A percentile compares a stretch with the other conserved stretches of the same genome.
Evolutionary conservation across 2,888 invertebrate species (phyloP).

Genomic region (Callyntrura sp.): DNA sequence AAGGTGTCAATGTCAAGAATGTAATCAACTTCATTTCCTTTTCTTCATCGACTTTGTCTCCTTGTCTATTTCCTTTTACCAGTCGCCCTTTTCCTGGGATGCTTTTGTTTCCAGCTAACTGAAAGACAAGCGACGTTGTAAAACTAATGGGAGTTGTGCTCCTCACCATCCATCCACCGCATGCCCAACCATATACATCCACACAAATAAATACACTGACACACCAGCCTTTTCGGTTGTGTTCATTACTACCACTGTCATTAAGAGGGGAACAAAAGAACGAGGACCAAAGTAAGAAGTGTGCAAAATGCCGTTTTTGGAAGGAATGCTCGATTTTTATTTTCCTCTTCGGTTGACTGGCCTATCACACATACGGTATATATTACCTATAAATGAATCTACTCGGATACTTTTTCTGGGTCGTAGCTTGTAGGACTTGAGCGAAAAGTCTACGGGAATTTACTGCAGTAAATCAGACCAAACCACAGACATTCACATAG

Average conservation of each 20-base stretch:
- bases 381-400: not conserved
- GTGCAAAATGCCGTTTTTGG: conserved; percentile 30
- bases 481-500: conserved; percentile 26
- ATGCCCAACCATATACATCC: not conserved
- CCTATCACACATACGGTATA: not conserved
- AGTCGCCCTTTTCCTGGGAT: not conserved
- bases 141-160: conserved; percentile 26
- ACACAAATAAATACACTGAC: not conserved
- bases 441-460: conserved; percentile 16
- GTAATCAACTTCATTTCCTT: conserved; percentile 74
- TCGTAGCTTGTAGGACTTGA: not conserved
- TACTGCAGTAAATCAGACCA: conserved; percentile 29
- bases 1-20: conserved; percentile 75
- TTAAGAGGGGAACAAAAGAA: conserved; percentile 16
- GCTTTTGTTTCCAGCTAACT: not conserved
- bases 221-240: conserved; percentile 21
- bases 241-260: conserved; percentile 31
- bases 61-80: conserved; percentile 11
- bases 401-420: not conserved
- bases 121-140: conserved; percentile 7
- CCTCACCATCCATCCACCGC: conserved; percentile 22
- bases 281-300: not conserved
- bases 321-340: conserved; percentile 27
- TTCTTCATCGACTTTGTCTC: conserved; percentile 45
- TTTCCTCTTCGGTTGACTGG: not conserved